Base-by-base conservation (phyloP, 2,113 vertebrate species). In the Aspiorhynchus laticeps region DNA sequence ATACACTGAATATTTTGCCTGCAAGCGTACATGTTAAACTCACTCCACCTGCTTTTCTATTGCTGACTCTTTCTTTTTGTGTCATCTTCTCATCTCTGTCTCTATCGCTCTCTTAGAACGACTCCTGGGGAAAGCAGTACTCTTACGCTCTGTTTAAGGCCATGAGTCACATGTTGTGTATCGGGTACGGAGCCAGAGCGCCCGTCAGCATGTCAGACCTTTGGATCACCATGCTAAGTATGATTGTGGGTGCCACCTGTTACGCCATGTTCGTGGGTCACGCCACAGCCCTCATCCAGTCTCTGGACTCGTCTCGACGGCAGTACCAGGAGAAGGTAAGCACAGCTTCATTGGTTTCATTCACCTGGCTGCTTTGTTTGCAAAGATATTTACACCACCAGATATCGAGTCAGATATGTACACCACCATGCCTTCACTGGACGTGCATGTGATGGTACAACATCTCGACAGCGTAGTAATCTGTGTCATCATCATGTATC, bases 241-340 rank as follows among this genome's bases (percentile, higher is more conserved):
- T 99, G 98, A 99, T 99, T 0, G 98, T 99, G 21, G 98, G 98
- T 1, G 98, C 98, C 46, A 99, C 98, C 7, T 99, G 98, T 91
- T 99, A 99, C 4, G 98, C 98, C 91, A 99, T 99, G 98, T 99
- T 99, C 85, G 98, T 99, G 7, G 98, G 98, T 53, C 98, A 99
- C 0, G 98, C 98, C 84, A 99, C 98, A 0, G 98, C 98, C 80
- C 95, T 99, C 69, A 99, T 99, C 89, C 98, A 99, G 89, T 99
- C 98, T 14, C 93, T 99, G 95, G 98, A 99, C 90, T 99, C 98
- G 0, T 99, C 98, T 0, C 93, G 98, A 65, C 91, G 98, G 51
- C 98, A 99, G 14, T 99, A 99, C 91, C 98, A 99, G 91, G 98
- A 99, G 91, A 99, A 99, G 98, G 98, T 99, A 96, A 94, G 78